Percentiles rank a stretch among this genome's conserved stretches.
phyloP scores from a whole-genome alignment of 2,797 vertebrate species.

The Margarornis squamiger region DNA sequence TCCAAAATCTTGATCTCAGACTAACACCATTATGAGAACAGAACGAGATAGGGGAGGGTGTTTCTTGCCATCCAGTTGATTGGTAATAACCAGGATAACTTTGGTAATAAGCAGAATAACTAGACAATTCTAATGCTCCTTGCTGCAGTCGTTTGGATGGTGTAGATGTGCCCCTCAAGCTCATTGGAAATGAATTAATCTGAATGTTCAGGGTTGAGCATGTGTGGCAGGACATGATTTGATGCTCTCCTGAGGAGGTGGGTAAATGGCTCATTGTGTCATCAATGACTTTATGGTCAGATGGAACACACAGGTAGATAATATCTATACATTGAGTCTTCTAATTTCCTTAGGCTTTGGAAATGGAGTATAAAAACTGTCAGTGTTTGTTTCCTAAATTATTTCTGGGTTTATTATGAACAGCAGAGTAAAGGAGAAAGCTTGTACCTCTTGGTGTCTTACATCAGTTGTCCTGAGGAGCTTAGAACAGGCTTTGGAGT shows the following conservation, averaged over 20 bases:
- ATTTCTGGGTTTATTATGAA: neutral
- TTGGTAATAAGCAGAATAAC: neutral
- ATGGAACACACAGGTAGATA: neutral
- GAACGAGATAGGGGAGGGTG: neutral
- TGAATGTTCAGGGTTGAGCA: neutral
- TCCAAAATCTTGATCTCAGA: neutral
- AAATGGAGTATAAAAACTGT: neutral
- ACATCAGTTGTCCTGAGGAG: neutral
- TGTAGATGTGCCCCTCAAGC: neutral
- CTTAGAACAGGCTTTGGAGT: neutral
- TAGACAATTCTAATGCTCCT: neutral
- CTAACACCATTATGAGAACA: neutral
- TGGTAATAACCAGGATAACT: neutral
- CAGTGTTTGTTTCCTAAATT: neutral
- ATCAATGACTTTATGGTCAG: neutral
- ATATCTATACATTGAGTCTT: fast-evolving
- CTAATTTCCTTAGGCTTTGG: neutral
- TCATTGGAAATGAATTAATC: neutral
- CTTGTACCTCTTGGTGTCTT: neutral
- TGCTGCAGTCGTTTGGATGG: neutral
- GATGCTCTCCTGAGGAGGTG: neutral
- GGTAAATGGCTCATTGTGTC: neutral
- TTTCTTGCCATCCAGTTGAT: neutral
- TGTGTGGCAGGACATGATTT: neutral
- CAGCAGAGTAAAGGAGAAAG: neutral